A percentile compares a stretch with the other conserved stretches of the same genome.
phyloP scores from a whole-genome alignment of 1,140 invertebrate species.

The Pristionchus pacificus region DNA sequence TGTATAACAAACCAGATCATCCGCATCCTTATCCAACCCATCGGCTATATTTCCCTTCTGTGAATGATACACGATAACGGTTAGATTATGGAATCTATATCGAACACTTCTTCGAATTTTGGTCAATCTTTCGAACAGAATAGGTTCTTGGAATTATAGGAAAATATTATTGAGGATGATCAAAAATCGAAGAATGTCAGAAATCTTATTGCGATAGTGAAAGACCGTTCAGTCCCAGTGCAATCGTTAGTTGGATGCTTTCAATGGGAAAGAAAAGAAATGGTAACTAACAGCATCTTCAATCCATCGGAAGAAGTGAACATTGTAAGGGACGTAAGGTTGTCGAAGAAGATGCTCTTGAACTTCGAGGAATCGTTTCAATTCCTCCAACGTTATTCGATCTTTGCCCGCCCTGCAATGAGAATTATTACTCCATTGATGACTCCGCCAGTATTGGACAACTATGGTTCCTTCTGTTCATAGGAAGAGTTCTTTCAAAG shows the following conservation, averaged over 20 bases:
- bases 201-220: too few relatives aligned
- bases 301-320: conserved; percentile 56
- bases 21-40: not conserved
- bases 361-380: conserved; percentile 56
- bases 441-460: not conserved
- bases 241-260: not conserved
- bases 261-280: conserved; percentile 1
- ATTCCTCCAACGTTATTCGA: conserved; percentile 55
- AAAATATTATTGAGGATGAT: too few relatives aligned
- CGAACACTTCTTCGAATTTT: too few relatives aligned
- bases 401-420: conserved; percentile 50
- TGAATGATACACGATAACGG: too few relatives aligned
- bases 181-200: too few relatives aligned
- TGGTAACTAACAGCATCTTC: conserved; percentile 27
- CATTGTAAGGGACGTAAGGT: conserved; percentile 57
- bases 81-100: too few relatives aligned
- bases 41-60: not conserved
- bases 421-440: not conserved
- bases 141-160: too few relatives aligned
- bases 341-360: conserved; percentile 55
- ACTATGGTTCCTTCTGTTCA: not conserved
- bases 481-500: not conserved
- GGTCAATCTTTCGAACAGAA: too few relatives aligned
- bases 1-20: not conserved
- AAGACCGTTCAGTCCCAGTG: too few relatives aligned